Base-by-base conservation (phyloP, 2,888 invertebrate genomes). In the Nemotelus nigrinus region DNA sequence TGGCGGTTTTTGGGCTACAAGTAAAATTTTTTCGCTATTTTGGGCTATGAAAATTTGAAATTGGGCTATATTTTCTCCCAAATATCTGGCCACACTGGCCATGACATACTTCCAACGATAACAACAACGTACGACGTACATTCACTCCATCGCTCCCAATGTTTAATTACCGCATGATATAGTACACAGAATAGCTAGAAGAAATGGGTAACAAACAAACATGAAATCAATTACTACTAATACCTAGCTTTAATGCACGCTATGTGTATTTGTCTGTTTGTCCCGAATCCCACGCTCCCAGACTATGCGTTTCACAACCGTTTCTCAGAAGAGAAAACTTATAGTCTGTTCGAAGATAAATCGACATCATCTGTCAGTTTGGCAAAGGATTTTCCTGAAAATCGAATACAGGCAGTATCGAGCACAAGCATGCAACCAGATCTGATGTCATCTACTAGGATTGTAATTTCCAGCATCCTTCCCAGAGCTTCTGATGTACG, bases 301-400 rank as follows among this genome's bases (percentile, higher is more conserved):
- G 25, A 25, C 50, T 68, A 3, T 50, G 68, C 47, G 47, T 47
- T 47, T 50, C 50, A n/a, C 39, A 2, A 5, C 3, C 58, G 2
- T 3, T 43, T 63, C 39, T 43, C 43, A 8, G 57, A 57, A 57
- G 48, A 67, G 2, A 48, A 48, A 67, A 6, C 25, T 67, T 39
- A 25, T 6, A n/a, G 48, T 67, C 60, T n/a, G 48, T 74, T 60
- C 41, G 60, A 78, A 78, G 78, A 78, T 70, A 76, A 78, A 78
- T 78, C 68, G 78, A 78, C 78, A 72, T 78, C 75, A 75, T 78
- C 78, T 78, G 78, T 78, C 78, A 72, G 68, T 78, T 75, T 63
- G 58, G 67, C 63, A 60, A 63, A 63, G 74, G 74, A 74, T 74
- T 74, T 74, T 41, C 60, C 58, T 25, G 5, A 60, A 74, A 72